phyloP scores from a whole-genome alignment of 2,797 vertebrate species.

The Scleropages formosus region DNA sequence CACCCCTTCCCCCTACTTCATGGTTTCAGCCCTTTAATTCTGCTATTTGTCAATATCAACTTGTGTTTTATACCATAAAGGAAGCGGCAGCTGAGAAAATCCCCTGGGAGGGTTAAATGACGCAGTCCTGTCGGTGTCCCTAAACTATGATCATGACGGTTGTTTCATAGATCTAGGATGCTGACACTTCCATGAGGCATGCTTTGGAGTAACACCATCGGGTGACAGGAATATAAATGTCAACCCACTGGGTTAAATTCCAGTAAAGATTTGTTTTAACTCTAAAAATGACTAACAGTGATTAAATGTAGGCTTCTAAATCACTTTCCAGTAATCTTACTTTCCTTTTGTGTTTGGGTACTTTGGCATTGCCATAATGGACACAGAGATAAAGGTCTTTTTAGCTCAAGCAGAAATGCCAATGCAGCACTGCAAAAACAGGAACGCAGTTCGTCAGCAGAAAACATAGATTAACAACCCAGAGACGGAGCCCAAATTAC shows the following conservation, averaged over 20 bases:
- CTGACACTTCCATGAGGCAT: background rate
- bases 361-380: conserved; percentile 65
- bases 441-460: conserved; percentile 71
- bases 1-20: background rate
- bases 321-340: background rate
- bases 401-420: conserved; percentile 67
- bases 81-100: background rate
- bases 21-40: background rate
- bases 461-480: conserved; percentile 67
- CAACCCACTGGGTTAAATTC: background rate
- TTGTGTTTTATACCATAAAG: conserved; percentile 1
- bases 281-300: background rate
- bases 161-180: background rate
- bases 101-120: background rate
- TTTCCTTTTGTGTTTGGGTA: conserved; percentile 45
- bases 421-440: conserved; percentile 63
- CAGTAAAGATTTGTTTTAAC: background rate
- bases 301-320: background rate
- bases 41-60: conserved; percentile 6
- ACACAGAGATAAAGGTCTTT: conserved; percentile 71
- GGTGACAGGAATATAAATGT: background rate
- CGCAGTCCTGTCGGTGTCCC: background rate
- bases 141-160: background rate
- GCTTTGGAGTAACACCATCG: background rate
- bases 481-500: conserved; percentile 69